Base-by-base conservation (phyloP, 1,140 invertebrate species). In the Drosophila rhopaloa region DNA sequence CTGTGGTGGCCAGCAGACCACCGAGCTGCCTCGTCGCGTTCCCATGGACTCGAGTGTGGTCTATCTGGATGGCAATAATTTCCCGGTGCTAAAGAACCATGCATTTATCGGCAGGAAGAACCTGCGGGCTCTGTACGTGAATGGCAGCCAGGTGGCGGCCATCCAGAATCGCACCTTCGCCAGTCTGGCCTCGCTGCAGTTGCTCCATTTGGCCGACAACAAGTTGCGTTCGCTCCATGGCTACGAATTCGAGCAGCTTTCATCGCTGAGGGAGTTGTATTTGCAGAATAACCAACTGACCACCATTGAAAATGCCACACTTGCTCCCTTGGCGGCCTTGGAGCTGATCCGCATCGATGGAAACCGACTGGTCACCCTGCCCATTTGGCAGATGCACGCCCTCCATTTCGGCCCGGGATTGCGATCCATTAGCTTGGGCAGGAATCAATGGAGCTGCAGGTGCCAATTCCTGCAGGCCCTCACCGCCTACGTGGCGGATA, bases 21-120 rank as follows among this genome's bases (percentile, higher is more conserved):
- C 94, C 16, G 95, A 96, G 88, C 95, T 98, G 73, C 97, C 97
- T 0, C 94, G 95, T 1, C 94, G 96, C 59, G 96, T 98, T 72
- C 97, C 97, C 13, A 98, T 98, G 97, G 97, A 98, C 91, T 97
- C 97, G 0, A 98, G 97, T 27, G 96, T 98, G 91, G 95, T 98
- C 14, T 98, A 97, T 90, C 93, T 98, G 55, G 97, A 98, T 91
- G 97, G 97, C 24, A 98, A 98, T 91, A 95, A 96, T 75, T 95
- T 98, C 56, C 95, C 94, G 48, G 95, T 97, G 90, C 91, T 98
- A 48, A 95, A 97, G 84, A 97, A 97, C 91, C 97, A 98, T 89
- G 96, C 96, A 27, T 98, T 98, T 91, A 98, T 98, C 81, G 97
- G 97, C 0, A 94, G 97, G 10, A 98, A 98, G 92, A 98, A 98